Base-by-base conservation (phyloP, 2,113 vertebrate species). In the Gorilla gorilla region DNA sequence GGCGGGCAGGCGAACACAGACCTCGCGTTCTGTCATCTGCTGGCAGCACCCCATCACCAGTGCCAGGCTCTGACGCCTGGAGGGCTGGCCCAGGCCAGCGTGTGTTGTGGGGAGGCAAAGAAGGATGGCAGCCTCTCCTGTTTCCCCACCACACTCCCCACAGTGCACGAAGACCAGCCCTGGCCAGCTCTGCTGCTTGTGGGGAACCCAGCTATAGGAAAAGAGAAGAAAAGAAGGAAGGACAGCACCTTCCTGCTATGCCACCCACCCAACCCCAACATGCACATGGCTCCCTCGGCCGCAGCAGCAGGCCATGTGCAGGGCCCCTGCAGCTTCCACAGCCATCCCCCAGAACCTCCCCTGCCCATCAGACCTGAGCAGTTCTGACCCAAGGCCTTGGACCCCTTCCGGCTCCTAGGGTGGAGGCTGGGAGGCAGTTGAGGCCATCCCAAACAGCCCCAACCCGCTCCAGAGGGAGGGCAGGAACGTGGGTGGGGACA, bases 361-460 rank as follows among this genome's bases (percentile, higher is more conserved):
- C 64, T 25, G 43, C 13, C 72, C 86, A 30, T 5, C 91, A 57
- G 43, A 64, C 94, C 45, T n/a, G 32, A 68, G 73, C 6, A 35
- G 78, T 48, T 57, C 79, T 57, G 89, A 73, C 43, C 50, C 83
- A 48, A 50, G 38, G 75, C 14, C 85, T 27, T 30, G 23, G 90
- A 82, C 88, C 93, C 89, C 84, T 66, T 35, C 0, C 0, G n/a
- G 13, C 45, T 55, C 14, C 22, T 14, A 43, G 80, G 86, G 78
- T 55, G 73, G 83, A 59, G 50, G 43, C 17, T 90, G 73, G 89
- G 38, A 90, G 52, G 61, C 35, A 80, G 45, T 30, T 30, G 2
- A 52, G 64, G 81, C 83, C 88, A 61, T n/a, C 92, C 78, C 88
- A 95, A 84, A 97, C 98, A 98, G 96, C 97, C 91, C 96, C 79